These are phyloP conservation scores for Xestia xanthographa DNA, from an alignment of 2,888 invertebrate species.

Conservation along the genomic window DNA sequence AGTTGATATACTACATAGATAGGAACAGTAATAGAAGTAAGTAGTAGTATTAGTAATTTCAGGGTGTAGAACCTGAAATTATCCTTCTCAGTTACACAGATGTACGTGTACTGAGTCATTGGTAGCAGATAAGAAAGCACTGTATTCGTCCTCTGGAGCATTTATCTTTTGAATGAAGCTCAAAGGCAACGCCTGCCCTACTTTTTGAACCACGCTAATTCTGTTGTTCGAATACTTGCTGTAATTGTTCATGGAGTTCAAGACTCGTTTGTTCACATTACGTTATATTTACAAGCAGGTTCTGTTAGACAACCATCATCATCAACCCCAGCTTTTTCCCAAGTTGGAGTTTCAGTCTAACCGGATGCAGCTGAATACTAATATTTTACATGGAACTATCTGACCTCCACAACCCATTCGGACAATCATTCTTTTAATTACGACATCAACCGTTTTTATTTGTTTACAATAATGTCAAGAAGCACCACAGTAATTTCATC, in stretches of 20 bases:
- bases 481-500: constrained; percentile 40
- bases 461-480: constrained; percentile 10
- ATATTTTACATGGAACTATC: neutral
- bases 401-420: neutral
- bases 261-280: neutral
- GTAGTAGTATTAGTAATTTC: neutral
- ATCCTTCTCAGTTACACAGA: neutral
- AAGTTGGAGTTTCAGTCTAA: too few species aligned
- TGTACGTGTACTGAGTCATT: neutral
- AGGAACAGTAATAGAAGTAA: too few species aligned
- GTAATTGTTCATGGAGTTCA: neutral
- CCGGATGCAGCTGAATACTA: neutral
- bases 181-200: neutral
- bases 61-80: too few species aligned
- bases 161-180: neutral
- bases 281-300: neutral
- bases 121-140: too few species aligned
- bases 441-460: neutral
- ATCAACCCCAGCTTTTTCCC: too few species aligned
- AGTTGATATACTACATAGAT: too few species aligned
- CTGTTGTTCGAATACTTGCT: neutral
- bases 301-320: neutral
- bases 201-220: neutral
- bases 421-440: neutral
- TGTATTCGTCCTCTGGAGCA: neutral